These are phyloP conservation scores for Falco punctatus DNA, from an alignment of 2,113 vertebrate genomes.

Conservation along the genomic window DNA sequence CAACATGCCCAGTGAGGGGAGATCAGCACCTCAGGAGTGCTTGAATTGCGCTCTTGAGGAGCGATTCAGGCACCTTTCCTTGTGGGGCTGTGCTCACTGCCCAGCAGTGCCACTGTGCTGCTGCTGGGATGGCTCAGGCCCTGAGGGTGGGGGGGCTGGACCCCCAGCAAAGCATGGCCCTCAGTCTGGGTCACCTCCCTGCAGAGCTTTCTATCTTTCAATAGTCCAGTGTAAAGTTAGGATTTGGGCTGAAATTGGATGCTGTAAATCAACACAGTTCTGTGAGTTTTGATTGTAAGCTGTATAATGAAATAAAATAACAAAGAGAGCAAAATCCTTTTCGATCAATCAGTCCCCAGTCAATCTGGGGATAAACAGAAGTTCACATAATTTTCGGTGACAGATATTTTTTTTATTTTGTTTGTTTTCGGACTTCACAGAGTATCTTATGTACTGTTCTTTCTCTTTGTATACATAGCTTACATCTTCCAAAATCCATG, in stretches of 20 bases:
- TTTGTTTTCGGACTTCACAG: not conserved
- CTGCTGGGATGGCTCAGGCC: no score
- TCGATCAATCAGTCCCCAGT: not conserved
- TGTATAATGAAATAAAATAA: not conserved
- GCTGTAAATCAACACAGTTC: no score
- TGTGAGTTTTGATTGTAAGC: not conserved
- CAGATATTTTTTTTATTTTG: not conserved
- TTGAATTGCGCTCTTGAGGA: not conserved
- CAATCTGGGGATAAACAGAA: not conserved
- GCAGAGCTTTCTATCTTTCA: no score
- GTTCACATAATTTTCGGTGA: not conserved
- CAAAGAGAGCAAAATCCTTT: not conserved
- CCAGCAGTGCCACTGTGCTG: not conserved
- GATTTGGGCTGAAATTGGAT: not conserved
- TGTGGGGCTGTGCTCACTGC: fast-evolving
- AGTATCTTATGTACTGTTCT: not conserved
- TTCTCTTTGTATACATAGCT: not conserved
- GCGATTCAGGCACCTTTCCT: not conserved
- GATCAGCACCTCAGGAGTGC: not conserved
- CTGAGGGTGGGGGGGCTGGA: no score
- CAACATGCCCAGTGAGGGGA: fast-evolving
- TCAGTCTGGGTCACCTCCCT: no score
- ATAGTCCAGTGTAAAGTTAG: not conserved
- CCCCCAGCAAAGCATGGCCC: no score
- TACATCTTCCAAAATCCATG: not conserved